These are phyloP conservation scores for Stegostoma tigrinum DNA, from an alignment of 2,113 vertebrate species.

Conservation along the genomic window DNA sequence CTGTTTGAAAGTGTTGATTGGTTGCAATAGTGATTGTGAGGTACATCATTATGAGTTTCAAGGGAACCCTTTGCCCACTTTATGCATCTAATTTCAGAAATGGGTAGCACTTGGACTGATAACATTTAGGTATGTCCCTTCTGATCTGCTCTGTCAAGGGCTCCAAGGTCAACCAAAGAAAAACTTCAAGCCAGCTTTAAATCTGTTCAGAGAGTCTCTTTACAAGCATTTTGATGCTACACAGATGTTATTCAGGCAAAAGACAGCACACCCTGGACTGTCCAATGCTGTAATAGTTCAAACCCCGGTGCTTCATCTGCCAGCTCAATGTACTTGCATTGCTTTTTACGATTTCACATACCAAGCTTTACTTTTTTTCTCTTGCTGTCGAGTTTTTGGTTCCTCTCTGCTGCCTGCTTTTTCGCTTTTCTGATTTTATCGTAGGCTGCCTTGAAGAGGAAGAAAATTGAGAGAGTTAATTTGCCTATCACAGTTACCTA, in stretches of 20 bases:
- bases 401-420: conserved; percentile 83
- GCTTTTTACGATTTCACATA: conserved; percentile 47
- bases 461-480: conserved; percentile 17
- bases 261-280: too few relatives aligned
- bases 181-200: neutral
- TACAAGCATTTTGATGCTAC: neutral
- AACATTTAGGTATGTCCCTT: neutral
- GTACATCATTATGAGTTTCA: neutral
- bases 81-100: neutral
- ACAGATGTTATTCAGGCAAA: too few relatives aligned
- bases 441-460: conserved; percentile 72
- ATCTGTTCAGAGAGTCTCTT: neutral
- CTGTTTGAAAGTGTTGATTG: neutral
- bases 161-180: neutral
- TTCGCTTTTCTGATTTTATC: conserved; percentile 80
- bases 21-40: neutral
- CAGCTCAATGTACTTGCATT: neutral
- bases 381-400: conserved; percentile 75
- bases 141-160: neutral
- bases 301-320: neutral
- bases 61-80: neutral
- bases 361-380: conserved; percentile 96
- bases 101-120: neutral
- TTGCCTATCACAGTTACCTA: neutral
- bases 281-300: neutral